Base-by-base conservation (phyloP, 1,140 invertebrate species). In the Physella acuta region DNA sequence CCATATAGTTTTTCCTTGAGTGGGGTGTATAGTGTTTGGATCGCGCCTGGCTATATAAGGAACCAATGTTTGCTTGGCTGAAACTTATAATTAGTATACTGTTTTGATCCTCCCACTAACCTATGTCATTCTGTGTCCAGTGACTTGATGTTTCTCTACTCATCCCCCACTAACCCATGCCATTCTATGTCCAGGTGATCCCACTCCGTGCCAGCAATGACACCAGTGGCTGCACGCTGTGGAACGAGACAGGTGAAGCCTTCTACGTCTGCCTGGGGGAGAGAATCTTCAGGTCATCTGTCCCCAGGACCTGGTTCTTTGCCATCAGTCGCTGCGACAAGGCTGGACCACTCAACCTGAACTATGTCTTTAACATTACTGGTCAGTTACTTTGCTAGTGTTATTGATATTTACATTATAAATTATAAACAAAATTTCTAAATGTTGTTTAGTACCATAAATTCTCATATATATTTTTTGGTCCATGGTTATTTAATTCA, bases 351-450 rank as follows among this genome's bases (percentile, higher is more conserved):
- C 68, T 81, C 11, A 80, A 77, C 33, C 64, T 82, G 61, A 79
- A 78, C 60, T 82, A 81, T 70, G 77, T 76, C 28, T 81, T 82
- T 58, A 82, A 82, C 62, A 75, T 82, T n/a, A 75, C 77, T 44
- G 3, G 65, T 68, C 8, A 11, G n/a, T n/a, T n/a, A n/a, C n/a
- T n/a, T n/a, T n/a, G n/a, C n/a, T n/a, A n/a, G n/a, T n/a, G n/a
- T n/a, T n/a, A n/a, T n/a, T n/a, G n/a, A n/a, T n/a, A n/a, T n/a
- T n/a, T n/a, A n/a, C n/a, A n/a, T n/a, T n/a, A n/a, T n/a, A n/a
- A n/a, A n/a, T n/a, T n/a, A n/a, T n/a, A n/a, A n/a, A n/a, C n/a
- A n/a, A n/a, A n/a, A n/a, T n/a, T n/a, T n/a, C n/a, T n/a, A n/a
- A n/a, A n/a, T n/a, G n/a, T n/a, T n/a, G n/a, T n/a, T n/a, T n/a